These are phyloP conservation scores for Drosophila aldrichi DNA, from an alignment of 2,888 invertebrate species.

Conservation along the genomic window DNA sequence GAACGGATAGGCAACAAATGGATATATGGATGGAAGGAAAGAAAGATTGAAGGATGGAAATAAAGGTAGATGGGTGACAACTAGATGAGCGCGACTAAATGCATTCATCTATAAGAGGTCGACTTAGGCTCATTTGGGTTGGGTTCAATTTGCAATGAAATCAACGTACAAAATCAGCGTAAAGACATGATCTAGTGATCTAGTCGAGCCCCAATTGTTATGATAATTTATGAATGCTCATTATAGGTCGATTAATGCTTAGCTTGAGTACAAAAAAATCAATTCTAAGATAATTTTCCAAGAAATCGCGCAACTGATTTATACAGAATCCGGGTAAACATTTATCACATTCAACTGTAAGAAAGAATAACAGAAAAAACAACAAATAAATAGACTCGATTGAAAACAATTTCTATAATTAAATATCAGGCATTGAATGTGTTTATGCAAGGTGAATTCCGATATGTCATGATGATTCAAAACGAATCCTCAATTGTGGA, in stretches of 20 bases:
- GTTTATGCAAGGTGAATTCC: conserved; percentile 21
- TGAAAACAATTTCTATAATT: conserved; percentile 5
- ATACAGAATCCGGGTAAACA: not conserved
- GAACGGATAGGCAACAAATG: not conserved
- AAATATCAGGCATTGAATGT: conserved; percentile 23
- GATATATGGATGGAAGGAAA: not conserved
- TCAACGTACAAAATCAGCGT: not conserved
- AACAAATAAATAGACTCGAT: not conserved
- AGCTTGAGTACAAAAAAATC: too few relatives aligned
- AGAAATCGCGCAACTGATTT: not conserved
- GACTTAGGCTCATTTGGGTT: not conserved
- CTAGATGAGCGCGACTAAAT: not conserved
- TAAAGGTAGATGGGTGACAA: too few relatives aligned
- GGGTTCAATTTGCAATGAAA: not conserved
- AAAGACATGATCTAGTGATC: too few relatives aligned
- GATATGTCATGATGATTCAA: conserved; percentile 26
- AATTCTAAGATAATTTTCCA: not conserved
- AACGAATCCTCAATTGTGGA: not conserved
- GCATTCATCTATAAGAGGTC: not conserved
- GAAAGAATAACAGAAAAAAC: not conserved
- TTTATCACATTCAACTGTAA: not conserved
- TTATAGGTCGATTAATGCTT: not conserved
- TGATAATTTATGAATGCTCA: not conserved
- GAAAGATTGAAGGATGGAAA: not conserved
- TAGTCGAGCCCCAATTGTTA: too few relatives aligned